Evolutionary conservation across 2,888 invertebrate genomes (phyloP), one percentile per base, ranked within the genome.

Genomic region (Oscheius sp.): DNA sequence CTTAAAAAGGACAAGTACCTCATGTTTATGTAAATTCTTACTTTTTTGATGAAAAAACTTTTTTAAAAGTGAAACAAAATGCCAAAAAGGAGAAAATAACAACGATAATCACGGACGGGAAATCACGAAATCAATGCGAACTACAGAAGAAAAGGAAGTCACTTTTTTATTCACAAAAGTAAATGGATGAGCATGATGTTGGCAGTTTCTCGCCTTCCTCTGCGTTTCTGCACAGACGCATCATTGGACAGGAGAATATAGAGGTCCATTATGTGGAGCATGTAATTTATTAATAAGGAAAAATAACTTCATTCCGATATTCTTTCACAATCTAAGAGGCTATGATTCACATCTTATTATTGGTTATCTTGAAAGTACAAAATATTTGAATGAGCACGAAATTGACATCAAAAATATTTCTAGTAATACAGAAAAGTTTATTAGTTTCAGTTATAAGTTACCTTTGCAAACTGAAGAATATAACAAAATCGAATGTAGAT

Each of bases 301-400:
- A 48, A 70, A 76, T 63, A 78, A 29, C 5, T 78, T 78, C 53
- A 78, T 78, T 48, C 77, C 78, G 51, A 74, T 78, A 59, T 74
- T 78, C 51, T 78, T 78, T 35, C 78, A 78, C 53, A 78, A 78
- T 55, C 60, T 78, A 21, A 78, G 70, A 75, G 78, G 78, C 29
- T 78, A 78, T 71, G 78, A 78, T 70, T 70, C 78, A 76, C 78
- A 78, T 58, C 58, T 75, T 11, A 78, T 53, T 53, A 4, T 79
- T 37, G 76, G 79, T 5, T 29, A 50, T 75, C 70, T 42, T 65
- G 55, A 58, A 4, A 76, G 76, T 53, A 53, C 10, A 7, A 53
- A 53, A 11, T 53, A 7, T 53, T 11, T 53, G 53, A 60, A 59
- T 53, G 35, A 76, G 32, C 63, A 70, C 11, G 73, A 59, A 21